Evolutionary conservation across 2,797 vertebrate species (phyloP).

Genomic region (Cheirogaleus major): DNA sequence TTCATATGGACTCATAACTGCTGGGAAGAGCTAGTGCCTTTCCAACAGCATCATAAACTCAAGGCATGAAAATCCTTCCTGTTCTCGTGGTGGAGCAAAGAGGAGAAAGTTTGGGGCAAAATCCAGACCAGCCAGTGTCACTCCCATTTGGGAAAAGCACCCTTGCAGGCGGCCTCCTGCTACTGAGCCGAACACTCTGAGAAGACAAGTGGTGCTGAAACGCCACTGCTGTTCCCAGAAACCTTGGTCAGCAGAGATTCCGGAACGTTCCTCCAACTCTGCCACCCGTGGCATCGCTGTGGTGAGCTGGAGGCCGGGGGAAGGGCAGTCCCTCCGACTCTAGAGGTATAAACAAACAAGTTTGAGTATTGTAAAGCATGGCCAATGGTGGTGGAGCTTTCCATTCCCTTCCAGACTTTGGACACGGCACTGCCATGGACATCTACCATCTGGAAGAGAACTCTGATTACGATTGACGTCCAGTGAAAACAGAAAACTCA

Average conservation of each 20-base stretch:
- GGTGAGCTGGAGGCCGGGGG: too few relatives aligned
- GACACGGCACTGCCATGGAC: neutral
- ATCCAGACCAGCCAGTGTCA: neutral
- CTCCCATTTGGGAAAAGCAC: neutral
- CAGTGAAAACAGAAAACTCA: fast-evolving
- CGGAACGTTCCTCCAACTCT: neutral
- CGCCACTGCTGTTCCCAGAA: neutral
- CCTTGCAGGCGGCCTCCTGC: neutral
- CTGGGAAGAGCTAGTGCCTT: neutral
- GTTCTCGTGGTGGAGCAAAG: neutral
- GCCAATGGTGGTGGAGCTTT: neutral
- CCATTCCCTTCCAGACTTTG: neutral
- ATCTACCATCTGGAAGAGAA: neutral
- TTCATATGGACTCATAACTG: neutral
- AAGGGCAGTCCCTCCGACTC: neutral
- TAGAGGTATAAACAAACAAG: neutral
- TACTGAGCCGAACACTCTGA: neutral
- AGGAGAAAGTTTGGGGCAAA: neutral
- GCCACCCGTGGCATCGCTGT: fast-evolving
- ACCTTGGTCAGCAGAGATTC: neutral
- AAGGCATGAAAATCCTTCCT: neutral
- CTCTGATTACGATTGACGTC: neutral
- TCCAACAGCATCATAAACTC: neutral
- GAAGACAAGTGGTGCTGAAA: neutral
- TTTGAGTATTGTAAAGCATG: neutral